These are phyloP conservation scores for Drosophila kepulauana DNA, from an alignment of 1,140 invertebrate species.

Conservation along the genomic window DNA sequence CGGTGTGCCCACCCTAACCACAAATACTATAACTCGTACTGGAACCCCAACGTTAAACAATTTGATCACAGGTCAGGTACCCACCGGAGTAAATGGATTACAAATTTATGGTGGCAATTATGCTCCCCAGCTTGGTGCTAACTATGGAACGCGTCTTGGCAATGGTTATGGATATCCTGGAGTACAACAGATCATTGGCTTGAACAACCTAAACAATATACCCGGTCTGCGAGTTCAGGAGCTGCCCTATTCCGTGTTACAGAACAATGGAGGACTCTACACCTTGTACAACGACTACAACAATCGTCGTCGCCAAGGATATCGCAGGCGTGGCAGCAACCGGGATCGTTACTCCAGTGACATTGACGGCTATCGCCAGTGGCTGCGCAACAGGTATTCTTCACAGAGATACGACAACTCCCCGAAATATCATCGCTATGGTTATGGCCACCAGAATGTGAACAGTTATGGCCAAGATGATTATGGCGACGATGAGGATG, in stretches of 20 bases:
- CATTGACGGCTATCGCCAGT: background rate
- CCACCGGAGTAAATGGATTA: background rate
- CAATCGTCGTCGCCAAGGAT: background rate
- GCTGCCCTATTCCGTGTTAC: background rate
- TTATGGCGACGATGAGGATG: constrained; percentile 17
- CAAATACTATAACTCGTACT: background rate
- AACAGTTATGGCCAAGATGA: background rate
- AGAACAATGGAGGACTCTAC: background rate
- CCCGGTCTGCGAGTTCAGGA: constrained; percentile 12
- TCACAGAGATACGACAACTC: background rate
- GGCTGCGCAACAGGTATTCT: background rate
- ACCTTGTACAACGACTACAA: constrained; percentile 4
- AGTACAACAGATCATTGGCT: background rate
- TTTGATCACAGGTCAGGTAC: background rate
- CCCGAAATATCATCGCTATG: background rate
- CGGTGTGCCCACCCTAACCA: background rate
- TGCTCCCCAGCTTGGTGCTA: background rate
- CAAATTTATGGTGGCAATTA: background rate
- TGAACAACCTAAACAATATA: constrained; percentile 14
- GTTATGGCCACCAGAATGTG: background rate
- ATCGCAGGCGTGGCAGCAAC: background rate
- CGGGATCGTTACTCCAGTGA: background rate
- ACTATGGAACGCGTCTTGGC: background rate
- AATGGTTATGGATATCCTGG: background rate
- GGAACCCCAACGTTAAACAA: background rate